Evolutionary conservation across 2,113 vertebrate genomes (phyloP).

Genomic region (Andinoacara biseriatus): DNA sequence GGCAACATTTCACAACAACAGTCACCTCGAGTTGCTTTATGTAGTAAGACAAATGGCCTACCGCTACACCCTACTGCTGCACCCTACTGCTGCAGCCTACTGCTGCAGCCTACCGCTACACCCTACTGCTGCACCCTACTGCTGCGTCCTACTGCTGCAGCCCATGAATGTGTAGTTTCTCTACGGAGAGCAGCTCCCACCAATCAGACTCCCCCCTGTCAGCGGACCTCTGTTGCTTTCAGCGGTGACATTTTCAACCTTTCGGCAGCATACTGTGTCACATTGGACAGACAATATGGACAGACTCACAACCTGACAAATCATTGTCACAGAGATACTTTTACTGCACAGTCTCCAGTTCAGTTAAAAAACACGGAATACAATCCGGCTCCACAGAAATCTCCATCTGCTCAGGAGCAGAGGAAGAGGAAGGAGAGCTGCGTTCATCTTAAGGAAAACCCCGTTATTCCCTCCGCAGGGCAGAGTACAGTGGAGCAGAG

Average conservation of each 20-base stretch:
- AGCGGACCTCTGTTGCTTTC: not conserved
- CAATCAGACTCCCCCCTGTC: not conserved
- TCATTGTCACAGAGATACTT: not conserved
- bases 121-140: too few species aligned
- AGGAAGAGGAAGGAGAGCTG: slow-evolving; percentile 2
- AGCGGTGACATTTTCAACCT: not conserved
- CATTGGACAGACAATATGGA: slow-evolving; percentile 12
- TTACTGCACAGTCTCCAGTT: not conserved
- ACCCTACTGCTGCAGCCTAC: not conserved
- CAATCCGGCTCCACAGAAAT: not conserved
- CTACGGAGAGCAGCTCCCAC: not conserved
- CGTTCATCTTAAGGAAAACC: slow-evolving; percentile 35
- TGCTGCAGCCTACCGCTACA: too few species aligned
- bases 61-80: too few species aligned
- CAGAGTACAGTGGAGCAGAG: slow-evolving; percentile 42
- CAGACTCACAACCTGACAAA: not conserved
- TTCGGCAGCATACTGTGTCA: not conserved
- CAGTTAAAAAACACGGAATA: not conserved
- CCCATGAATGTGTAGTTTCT: not conserved
- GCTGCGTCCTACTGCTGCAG: not conserved
- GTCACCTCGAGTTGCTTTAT: not conserved
- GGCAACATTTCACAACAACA: not conserved
- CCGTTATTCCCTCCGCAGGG: slow-evolving; percentile 38
- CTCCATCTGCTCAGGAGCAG: not conserved
- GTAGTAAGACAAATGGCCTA: not conserved